phyloP scores from a whole-genome alignment of 2,113 vertebrate species.

The Deroptyus accipitrinus region DNA sequence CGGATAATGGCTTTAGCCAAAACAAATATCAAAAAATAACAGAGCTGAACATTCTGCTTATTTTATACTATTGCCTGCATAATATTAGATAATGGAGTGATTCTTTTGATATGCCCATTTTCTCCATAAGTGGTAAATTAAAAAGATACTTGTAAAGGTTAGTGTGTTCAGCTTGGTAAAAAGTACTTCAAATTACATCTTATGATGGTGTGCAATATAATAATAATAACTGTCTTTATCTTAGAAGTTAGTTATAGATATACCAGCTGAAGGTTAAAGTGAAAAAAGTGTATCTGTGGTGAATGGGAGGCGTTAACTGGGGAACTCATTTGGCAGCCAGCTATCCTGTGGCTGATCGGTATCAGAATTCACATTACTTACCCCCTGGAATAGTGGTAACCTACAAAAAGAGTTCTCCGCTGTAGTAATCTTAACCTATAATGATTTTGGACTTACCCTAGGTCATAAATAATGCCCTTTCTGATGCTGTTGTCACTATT shows the following conservation, averaged over 20 bases:
- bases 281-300: background rate
- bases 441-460: background rate
- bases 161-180: background rate
- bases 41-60: background rate
- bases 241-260: background rate
- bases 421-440: background rate
- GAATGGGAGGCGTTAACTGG: background rate
- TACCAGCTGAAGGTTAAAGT: background rate
- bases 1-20: background rate
- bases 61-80: background rate
- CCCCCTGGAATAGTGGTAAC: background rate
- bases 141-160: background rate
- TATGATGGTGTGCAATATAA: background rate
- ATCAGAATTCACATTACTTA: background rate
- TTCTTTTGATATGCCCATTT: background rate
- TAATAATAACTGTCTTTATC: background rate
- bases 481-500: background rate
- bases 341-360: background rate
- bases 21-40: background rate
- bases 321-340: background rate
- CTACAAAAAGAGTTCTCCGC: background rate
- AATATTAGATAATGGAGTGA: background rate
- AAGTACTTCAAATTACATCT: background rate
- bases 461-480: background rate
- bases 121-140: background rate